Percentiles rank a stretch among this genome's conserved stretches.
These are phyloP conservation scores for Prosopocoilus inquinatus DNA, from an alignment of 2,888 invertebrate species.

Conservation along the genomic window DNA sequence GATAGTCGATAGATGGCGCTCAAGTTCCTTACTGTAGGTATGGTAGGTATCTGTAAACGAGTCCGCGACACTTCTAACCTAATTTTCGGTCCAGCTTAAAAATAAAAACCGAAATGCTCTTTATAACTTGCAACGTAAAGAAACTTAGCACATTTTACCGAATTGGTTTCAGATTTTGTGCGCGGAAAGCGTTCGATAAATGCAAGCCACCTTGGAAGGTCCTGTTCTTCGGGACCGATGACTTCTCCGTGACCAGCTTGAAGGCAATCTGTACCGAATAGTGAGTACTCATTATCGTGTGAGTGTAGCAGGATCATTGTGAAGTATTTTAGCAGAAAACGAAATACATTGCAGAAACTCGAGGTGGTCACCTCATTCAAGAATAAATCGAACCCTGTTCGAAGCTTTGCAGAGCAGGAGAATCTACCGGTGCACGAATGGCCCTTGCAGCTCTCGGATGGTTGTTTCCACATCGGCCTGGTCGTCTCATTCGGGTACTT, in stretches of 20 bases:
- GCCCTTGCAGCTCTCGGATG: constrained; percentile 54
- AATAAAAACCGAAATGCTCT: no score
- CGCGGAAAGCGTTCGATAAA: constrained; percentile 3
- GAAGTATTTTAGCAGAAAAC: constrained; percentile 48
- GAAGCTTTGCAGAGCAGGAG: constrained; percentile 64
- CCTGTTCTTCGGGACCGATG: constrained; percentile 86
- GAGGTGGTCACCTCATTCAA: constrained; percentile 72
- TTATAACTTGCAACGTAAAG: no score
- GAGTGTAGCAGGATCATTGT: neutral
- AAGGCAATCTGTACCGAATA: constrained; percentile 64
- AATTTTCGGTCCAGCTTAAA: no score
- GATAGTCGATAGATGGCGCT: no score
- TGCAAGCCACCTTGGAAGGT: constrained; percentile 57
- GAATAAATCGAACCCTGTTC: constrained; percentile 62
- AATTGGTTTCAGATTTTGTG: neutral
- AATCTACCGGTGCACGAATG: constrained; percentile 64
- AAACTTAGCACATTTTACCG: no score
- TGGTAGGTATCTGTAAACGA: no score
- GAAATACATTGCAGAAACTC: constrained; percentile 54
- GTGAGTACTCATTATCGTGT: constrained; percentile 53
- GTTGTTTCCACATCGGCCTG: constrained; percentile 77
- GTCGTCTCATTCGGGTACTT: constrained; percentile 93
- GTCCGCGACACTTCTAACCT: no score
- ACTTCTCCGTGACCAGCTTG: constrained; percentile 76
- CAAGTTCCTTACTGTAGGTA: no score